Percentiles rank a stretch among this genome's conserved stretches.
Conservation (phyloP, 1,140 invertebrate species). For the Diploscapter pachys region DNA sequence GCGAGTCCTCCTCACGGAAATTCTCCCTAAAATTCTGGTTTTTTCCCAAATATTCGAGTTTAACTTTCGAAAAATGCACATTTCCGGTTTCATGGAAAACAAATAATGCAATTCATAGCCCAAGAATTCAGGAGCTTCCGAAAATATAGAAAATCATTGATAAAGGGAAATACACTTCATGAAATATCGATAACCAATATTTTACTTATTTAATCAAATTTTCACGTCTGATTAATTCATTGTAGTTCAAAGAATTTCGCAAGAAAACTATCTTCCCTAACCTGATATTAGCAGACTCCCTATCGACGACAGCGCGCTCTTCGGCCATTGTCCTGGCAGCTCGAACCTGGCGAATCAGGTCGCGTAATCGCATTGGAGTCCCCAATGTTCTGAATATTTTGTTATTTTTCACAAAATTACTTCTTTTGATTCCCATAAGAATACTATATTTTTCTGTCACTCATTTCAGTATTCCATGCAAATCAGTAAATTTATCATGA, state of each 20-base stretch:
- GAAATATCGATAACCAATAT: background rate
- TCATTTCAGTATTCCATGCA: too few relatives aligned
- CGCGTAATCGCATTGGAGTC: conserved; percentile 81
- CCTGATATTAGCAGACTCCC: conserved; percentile 96
- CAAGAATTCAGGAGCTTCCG: too few relatives aligned
- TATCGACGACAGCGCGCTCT: conserved; percentile 95
- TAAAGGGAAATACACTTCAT: background rate
- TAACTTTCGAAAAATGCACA: too few relatives aligned
- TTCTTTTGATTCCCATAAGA: too few relatives aligned
- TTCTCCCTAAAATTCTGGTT: conserved; percentile 67
- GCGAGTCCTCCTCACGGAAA: conserved; percentile 98
- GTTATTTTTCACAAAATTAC: too few relatives aligned
- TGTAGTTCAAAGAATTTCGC: background rate
- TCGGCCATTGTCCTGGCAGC: conserved; percentile 95
- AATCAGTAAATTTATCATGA: too few relatives aligned
- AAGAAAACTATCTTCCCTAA: background rate
- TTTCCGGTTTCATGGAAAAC: too few relatives aligned
- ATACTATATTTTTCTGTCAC: too few relatives aligned
- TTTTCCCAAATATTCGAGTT: too few relatives aligned
- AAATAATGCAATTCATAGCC: too few relatives aligned
- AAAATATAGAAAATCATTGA: background rate
- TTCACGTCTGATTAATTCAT: background rate
- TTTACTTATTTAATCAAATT: background rate
- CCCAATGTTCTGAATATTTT: conserved; percentile 41
- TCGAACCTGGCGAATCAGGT: conserved; percentile 80